Evolutionary conservation across 1,140 invertebrate genomes (phyloP), one percentile per base, ranked within the genome.

Genomic region (Sesamia nonagrioides): DNA sequence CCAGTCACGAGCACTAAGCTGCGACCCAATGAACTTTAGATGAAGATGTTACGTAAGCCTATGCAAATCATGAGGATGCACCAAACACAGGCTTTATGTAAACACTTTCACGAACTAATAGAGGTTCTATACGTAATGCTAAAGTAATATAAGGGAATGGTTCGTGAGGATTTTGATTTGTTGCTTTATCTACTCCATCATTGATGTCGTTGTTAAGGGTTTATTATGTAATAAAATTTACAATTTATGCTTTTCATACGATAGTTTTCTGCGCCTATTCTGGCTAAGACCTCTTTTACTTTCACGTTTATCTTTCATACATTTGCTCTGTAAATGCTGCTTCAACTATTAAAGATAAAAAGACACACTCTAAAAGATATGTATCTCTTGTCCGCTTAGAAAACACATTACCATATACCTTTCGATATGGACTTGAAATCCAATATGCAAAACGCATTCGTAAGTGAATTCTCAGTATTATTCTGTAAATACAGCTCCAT

Each of bases 51-150:
- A 87, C 90, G 87, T 82, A 91, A 92, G 66, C 69, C 66, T 82
- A 87, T 87, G 88, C 86, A 87, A 91, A 91, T 89, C 78, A 60
- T 77, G 88, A 89, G 84, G 90, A 91, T 92, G 88, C 86, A 83
- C 83, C 63, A 68, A 80, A 77, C 74, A 73, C 63, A 45, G 48
- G 61, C 78, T 89, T 89, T 87, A 82, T 85, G 84, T 87, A 91
- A 89, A 92, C 91, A 91, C 88, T 92, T 89, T 92, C 89, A 86
- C 87, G 72, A 82, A 80, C 74, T 80, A 84, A 82, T 78, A 71
- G 54, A 69, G 72, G 48, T 56, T 79, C 35, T 50, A 37, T 54
- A 27, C 52, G 69, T 77, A 58, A 76, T 66, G 42, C 37, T 42
- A 69, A 68, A 33, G 56, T 48, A 40, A 69, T 72, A 66, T 78